phyloP scores from a whole-genome alignment of 2,113 vertebrate species.

The Axis porcinus region DNA sequence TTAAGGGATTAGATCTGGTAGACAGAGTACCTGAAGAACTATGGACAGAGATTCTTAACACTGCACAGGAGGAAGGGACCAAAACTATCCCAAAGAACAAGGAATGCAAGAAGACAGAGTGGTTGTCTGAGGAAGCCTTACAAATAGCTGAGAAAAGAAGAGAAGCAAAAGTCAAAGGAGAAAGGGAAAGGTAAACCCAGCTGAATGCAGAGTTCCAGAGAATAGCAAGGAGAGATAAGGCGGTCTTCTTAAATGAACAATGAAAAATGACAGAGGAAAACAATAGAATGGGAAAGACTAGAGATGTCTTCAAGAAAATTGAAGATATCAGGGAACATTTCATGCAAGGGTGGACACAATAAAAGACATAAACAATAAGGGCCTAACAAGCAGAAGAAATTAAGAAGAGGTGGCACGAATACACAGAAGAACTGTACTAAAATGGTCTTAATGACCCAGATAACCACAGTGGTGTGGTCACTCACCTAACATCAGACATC shows the following conservation, averaged over 20 bases:
- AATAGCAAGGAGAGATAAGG: neutral
- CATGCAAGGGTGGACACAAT: neutral
- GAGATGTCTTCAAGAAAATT: neutral
- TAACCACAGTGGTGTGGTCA: neutral
- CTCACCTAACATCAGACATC: neutral
- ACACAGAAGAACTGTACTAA: neutral
- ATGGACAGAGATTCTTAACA: neutral
- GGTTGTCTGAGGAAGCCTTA: neutral
- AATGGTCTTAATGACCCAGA: neutral
- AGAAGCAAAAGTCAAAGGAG: neutral
- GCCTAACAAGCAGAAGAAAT: neutral
- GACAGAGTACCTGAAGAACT: neutral
- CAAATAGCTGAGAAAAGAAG: neutral
- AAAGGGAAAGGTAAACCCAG: neutral
- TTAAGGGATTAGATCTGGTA: neutral
- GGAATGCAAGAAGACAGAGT: neutral
- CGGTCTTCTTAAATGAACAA: neutral
- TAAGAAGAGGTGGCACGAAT: neutral
- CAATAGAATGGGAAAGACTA: neutral
- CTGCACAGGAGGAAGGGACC: neutral
- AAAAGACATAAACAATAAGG: neutral
- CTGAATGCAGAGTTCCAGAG: neutral
- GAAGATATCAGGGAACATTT: neutral
- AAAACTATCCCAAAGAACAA: neutral
- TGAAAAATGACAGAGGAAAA: neutral